A percentile compares a stretch with the other conserved stretches of the same genome.
Evolutionary conservation across 2,113 vertebrate species (phyloP).

Genomic region (Bufo gargarizans): DNA sequence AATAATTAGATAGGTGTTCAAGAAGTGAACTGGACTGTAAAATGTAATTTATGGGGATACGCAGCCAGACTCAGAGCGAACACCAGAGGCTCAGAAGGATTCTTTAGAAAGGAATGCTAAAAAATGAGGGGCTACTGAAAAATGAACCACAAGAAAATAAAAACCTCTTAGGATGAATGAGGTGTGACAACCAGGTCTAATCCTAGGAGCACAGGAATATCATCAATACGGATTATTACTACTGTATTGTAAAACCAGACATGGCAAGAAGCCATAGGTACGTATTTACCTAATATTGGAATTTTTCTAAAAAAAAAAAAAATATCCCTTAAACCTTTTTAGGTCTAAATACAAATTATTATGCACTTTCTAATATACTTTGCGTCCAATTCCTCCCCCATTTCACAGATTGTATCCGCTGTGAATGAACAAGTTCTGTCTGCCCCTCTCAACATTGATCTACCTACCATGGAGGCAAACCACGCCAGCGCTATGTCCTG

Average conservation of each 20-base stretch:
- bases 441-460: no score
- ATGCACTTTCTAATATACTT: no score
- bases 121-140: conserved; percentile 27
- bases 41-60: not conserved
- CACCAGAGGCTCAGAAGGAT: not conserved
- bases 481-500: no score
- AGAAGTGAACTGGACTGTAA: conserved; percentile 3
- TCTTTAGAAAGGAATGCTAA: not conserved
- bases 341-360: no score
- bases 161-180: not conserved
- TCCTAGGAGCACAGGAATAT: not conserved
- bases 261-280: not conserved
- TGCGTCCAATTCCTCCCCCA: no score
- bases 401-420: no score
- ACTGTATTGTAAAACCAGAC: not conserved
- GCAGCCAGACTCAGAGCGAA: not conserved
- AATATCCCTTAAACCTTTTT: no score
- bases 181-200: not conserved
- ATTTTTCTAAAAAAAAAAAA: no score
- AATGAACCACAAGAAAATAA: conserved; percentile 6
- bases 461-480: no score
- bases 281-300: not conserved
- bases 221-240: not conserved
- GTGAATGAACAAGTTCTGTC: no score
- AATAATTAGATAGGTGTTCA: conserved; percentile 11